A percentile compares a stretch with the other conserved stretches of the same genome.
phyloP scores from a whole-genome alignment of 2,888 invertebrate species.

The Drosophila longiperda region DNA sequence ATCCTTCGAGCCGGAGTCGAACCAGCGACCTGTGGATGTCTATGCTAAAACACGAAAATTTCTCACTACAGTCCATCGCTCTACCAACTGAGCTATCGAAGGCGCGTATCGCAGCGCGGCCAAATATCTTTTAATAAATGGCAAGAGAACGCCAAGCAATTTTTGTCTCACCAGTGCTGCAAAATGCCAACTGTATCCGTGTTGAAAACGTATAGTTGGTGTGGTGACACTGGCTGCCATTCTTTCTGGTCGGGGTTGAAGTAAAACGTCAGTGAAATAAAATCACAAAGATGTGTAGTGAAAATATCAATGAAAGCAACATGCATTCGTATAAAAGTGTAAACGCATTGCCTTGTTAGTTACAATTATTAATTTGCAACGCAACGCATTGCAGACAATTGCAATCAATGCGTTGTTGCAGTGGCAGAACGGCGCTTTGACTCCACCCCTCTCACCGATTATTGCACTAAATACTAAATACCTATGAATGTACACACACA shows the following conservation, averaged over 20 bases:
- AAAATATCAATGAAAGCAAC: slow-evolving; percentile 45
- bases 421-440: slow-evolving; percentile 48
- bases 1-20: slow-evolving; percentile 76
- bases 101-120: slow-evolving; percentile 15
- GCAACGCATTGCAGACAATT: slow-evolving; percentile 1
- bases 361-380: slow-evolving; percentile 17
- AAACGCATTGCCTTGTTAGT: slow-evolving; percentile 23
- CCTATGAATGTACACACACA: slow-evolving; percentile 55
- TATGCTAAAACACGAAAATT: slow-evolving; percentile 29
- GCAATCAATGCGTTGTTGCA: slow-evolving; percentile 22
- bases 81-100: slow-evolving; percentile 81
- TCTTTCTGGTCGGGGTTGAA: slow-evolving; percentile 64
- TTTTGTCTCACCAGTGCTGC: slow-evolving; percentile 18
- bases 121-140: slow-evolving; percentile 10
- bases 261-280: slow-evolving; percentile 49
- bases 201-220: slow-evolving; percentile 10
- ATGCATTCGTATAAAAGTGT: slow-evolving; percentile 21
- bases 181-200: slow-evolving; percentile 23
- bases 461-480: slow-evolving; percentile 57
- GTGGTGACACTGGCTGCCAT: slow-evolving; percentile 56
- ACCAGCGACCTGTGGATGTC: slow-evolving; percentile 78
- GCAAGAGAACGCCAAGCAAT: not conserved
- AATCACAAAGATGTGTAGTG: slow-evolving; percentile 61
- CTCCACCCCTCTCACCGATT: slow-evolving; percentile 53
- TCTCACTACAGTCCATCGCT: slow-evolving; percentile 74